These are phyloP conservation scores for Paedocypris micromegethes DNA, from an alignment of 2,797 vertebrate species.

Conservation along the genomic window DNA sequence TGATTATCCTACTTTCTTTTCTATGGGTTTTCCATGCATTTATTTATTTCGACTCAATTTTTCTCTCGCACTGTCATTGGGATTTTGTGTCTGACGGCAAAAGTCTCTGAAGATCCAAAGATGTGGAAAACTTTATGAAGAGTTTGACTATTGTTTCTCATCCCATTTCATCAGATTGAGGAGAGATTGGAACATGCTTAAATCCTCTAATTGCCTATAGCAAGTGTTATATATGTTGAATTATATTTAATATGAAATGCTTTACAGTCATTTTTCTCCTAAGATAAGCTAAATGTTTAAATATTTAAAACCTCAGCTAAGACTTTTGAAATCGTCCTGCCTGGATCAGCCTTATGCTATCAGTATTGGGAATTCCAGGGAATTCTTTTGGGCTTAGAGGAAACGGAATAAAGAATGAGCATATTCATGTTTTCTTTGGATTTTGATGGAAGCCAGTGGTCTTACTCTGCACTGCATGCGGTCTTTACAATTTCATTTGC, in stretches of 20 bases:
- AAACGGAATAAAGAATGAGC: conserved; percentile 35
- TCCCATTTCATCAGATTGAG: too few species aligned
- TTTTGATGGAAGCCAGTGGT: conserved; percentile 29
- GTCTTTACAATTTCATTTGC: too few species aligned
- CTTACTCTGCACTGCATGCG: conserved; percentile 11
- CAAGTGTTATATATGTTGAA: background rate
- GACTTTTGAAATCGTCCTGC: conserved; percentile 48
- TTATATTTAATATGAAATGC: background rate
- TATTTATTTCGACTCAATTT: too few species aligned
- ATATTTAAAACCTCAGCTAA: background rate
- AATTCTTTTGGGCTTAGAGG: conserved; percentile 25
- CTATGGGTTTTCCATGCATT: too few species aligned
- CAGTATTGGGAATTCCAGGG: conserved; percentile 48
- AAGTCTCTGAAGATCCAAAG: too few species aligned
- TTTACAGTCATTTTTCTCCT: background rate
- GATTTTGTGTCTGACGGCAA: too few species aligned
- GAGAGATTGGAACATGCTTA: too few species aligned
- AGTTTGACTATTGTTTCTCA: too few species aligned
- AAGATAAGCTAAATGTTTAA: conserved; percentile 10
- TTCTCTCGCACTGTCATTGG: too few species aligned
- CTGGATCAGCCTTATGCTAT: conserved; percentile 52
- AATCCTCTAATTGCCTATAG: background rate
- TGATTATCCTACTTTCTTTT: too few species aligned
- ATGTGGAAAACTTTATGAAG: too few species aligned
- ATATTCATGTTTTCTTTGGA: conserved; percentile 39